Conservation (phyloP, 2,113 vertebrate genomes). For the Tachysurus fulvidraco region DNA sequence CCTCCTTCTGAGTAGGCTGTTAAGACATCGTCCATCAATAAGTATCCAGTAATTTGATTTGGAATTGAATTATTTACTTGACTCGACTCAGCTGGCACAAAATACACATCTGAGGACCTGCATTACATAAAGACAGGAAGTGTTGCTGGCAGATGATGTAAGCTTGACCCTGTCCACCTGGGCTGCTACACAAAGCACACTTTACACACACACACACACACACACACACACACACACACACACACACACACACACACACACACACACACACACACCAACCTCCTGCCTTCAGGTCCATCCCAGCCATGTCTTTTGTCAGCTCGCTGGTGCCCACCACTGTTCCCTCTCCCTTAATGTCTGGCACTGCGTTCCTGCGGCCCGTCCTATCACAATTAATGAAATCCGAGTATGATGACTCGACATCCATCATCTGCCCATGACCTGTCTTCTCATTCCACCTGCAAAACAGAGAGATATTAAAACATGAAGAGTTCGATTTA, state of each 20-base stretch:
- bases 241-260: conserved; percentile 20
- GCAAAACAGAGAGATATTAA: conserved; percentile 47
- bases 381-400: conserved; percentile 94
- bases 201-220: conserved; percentile 22
- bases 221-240: conserved; percentile 24
- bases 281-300: conserved; percentile 74
- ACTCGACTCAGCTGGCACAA: background rate
- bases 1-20: background rate
- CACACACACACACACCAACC: conserved; percentile 59
- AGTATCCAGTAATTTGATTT: background rate
- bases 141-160: background rate
- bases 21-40: background rate
- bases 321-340: conserved; percentile 79
- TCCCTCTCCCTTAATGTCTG: conserved; percentile 82
- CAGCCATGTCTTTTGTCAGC: conserved; percentile 82
- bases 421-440: conserved; percentile 91
- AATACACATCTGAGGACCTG: background rate
- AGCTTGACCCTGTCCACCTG: background rate
- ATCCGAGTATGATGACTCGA: conserved; percentile 91
- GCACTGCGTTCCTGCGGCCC: conserved; percentile 92
- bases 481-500: background rate
- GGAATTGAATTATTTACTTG: background rate
- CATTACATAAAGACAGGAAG: conserved; percentile 2
- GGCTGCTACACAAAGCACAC: conserved; percentile 17
- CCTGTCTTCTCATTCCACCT: conserved; percentile 75